Evolutionary conservation across 92 coral and sea anemone species (phyloP).

Genomic region (Micromussa lordhowensis): DNA sequence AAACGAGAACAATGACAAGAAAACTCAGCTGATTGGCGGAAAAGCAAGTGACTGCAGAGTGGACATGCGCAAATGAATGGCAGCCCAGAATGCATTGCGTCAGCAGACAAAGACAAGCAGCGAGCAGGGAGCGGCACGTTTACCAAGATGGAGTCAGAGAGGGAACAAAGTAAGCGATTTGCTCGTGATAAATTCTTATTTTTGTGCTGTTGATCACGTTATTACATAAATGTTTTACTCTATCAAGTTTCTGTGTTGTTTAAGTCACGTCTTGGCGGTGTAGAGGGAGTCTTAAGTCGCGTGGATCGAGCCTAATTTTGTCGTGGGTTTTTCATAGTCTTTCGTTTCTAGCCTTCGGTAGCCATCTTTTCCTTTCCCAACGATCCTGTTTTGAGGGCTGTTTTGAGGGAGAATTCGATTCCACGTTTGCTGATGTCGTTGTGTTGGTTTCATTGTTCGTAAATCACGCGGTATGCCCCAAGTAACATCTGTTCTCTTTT

Average conservation of each 20-base stretch:
- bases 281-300: conserved; percentile 31
- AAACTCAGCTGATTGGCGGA: conserved; percentile 33
- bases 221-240: conserved; percentile 62
- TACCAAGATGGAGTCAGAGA: conserved; percentile 83
- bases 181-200: conserved; percentile 69
- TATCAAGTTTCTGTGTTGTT: conserved; percentile 72
- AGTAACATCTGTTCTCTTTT: conserved; percentile 35
- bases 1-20: conserved; percentile 26
- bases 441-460: conserved; percentile 33
- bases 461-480: conserved; percentile 35
- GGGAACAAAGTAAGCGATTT: conserved; percentile 71
- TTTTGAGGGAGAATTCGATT: conserved; percentile 30
- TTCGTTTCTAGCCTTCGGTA: conserved; percentile 27
- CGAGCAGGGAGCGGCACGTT: conserved; percentile 78
- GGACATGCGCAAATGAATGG: conserved; percentile 56
- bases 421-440: conserved; percentile 20
- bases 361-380: conserved; percentile 44
- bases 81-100: conserved; percentile 76
- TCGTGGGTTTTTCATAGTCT: conserved; percentile 5
- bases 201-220: conserved; percentile 65
- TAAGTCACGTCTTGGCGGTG: conserved; percentile 67
- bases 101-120: conserved; percentile 79
- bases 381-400: conserved; percentile 18
- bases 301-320: conserved; percentile 53
- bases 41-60: background rate